phyloP scores from a whole-genome alignment of 2,888 invertebrate species.

The Drosophila hamatofila region DNA sequence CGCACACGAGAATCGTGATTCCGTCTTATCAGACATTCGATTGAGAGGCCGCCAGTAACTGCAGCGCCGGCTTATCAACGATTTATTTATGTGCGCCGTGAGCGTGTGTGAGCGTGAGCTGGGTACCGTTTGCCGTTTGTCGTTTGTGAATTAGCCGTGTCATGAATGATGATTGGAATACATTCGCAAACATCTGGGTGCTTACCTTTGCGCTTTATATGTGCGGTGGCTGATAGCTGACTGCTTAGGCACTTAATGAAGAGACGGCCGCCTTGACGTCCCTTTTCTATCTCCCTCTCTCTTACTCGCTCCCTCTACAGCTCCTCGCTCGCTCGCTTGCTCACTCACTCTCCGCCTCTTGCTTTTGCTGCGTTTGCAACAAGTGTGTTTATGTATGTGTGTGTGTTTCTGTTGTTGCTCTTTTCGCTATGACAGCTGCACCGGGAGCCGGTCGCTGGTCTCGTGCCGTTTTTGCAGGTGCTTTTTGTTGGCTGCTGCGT shows the following conservation, averaged over 20 bases:
- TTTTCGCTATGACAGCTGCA: constrained; percentile 53
- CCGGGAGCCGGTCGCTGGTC: constrained; percentile 63
- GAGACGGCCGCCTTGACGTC: constrained; percentile 33
- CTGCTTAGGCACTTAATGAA: constrained; percentile 68
- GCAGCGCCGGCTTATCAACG: constrained; percentile 66
- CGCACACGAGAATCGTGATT: constrained; percentile 77
- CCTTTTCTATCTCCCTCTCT: constrained; percentile 18
- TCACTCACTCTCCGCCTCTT: constrained; percentile 28
- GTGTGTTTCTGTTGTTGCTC: constrained; percentile 22
- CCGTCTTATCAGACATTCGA: constrained; percentile 67
- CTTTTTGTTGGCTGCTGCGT: constrained; percentile 52
- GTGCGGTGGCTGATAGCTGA: constrained; percentile 60
- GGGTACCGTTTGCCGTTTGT: constrained; percentile 61
- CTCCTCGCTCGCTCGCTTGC: not conserved
- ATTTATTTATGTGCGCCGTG: constrained; percentile 20
- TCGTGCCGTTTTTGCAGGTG: constrained; percentile 65
- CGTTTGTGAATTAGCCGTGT: constrained; percentile 42
- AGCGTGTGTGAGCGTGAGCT: constrained; percentile 21
- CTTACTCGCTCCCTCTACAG: constrained; percentile 1
- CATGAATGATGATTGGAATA: constrained; percentile 55
- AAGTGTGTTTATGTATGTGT: constrained; percentile 53
- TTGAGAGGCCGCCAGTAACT: constrained; percentile 52
- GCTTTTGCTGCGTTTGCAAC: constrained; percentile 63
- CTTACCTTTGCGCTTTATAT: constrained; percentile 72
- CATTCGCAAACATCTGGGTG: constrained; percentile 41